Conservation (phyloP, 2,888 invertebrate species). For the Esperia sulphurella region DNA sequence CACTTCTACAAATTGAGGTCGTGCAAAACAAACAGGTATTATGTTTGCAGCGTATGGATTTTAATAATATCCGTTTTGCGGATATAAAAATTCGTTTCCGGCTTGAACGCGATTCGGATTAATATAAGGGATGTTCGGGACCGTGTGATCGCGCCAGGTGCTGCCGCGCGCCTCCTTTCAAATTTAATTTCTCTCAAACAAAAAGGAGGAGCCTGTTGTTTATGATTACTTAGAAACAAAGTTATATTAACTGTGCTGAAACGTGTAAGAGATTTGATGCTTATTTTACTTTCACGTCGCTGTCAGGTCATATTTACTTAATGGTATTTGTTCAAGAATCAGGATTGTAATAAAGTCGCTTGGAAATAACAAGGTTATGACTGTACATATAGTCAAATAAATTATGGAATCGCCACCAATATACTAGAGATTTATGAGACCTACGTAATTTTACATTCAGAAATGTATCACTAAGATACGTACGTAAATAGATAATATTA, state of each 20-base stretch:
- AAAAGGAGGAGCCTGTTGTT: slow-evolving; percentile 27
- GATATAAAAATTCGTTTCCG: slow-evolving; percentile 18
- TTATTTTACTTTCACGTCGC: slow-evolving; percentile 7
- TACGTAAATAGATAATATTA: no score
- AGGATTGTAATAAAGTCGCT: no score
- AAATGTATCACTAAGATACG: no score
- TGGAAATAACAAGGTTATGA: no score
- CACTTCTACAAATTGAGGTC: not conserved
- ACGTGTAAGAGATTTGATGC: slow-evolving; percentile 13
- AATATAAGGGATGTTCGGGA: slow-evolving; percentile 18
- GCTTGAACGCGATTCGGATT: slow-evolving; percentile 12
- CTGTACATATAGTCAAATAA: no score
- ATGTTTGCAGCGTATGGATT: slow-evolving; percentile 1
- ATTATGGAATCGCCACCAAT: no score
- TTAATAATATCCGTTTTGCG: slow-evolving; percentile 4
- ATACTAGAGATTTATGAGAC: no score
- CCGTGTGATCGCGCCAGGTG: slow-evolving; percentile 34
- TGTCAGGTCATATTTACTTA: no score
- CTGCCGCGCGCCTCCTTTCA: slow-evolving; percentile 21
- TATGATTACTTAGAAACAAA: slow-evolving; percentile 30
- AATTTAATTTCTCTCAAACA: slow-evolving; percentile 36
- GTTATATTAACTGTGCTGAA: slow-evolving; percentile 23
- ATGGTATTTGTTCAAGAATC: no score
- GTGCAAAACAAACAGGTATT: not conserved
- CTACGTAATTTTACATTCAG: no score